Evolutionary conservation across 2,797 vertebrate species (phyloP), one percentile per base, ranked within the genome.

Genomic region (Hafferia zeledoni): DNA sequence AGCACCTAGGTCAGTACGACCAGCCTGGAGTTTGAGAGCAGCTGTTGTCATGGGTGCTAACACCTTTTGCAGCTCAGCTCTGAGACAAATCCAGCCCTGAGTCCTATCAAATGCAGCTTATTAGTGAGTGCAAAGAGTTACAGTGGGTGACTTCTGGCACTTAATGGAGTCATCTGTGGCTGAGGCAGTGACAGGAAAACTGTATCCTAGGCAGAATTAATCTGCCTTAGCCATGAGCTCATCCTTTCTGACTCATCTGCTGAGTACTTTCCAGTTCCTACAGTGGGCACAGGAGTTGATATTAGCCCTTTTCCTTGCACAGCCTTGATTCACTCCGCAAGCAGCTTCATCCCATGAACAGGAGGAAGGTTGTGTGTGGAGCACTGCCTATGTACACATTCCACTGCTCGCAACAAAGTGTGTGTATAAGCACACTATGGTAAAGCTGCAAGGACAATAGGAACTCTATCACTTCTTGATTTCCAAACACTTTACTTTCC

Each of bases 221-320:
- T 91, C 82, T 93, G 72, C 69, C 23, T 64, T 81, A 88, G 60
- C 65, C 61, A n/a, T 91, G 94, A 96, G 79, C 65, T 96, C 83
- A 86, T 75, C 83, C 61, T 30, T 64, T 88, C 65, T 91, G 77
- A 95, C 85, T 95, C 95, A 87, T 68, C 69, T n/a, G 9, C 60
- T 52, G 18, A 63, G 49, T 31, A 44, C 72, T 56, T 88, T 87
- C 69, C 89, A 71, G 61, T 31, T 83, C 39, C 57, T 59, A 11
- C 76, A 27, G 44, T 30, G 25, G 33, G 41, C 43, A 43, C 23
- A 16, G 41, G 64, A 60, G n/a, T 9, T 77, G 47, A 2, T 91
- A 89, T 74, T 22, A 60, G 44, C 47, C 65, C 68, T 87, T 79
- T 79, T 64, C 19, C 56, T 87, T 27, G 41, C 50, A 41, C 23